Percentiles rank a stretch among this genome's conserved stretches.
phyloP scores from a whole-genome alignment of 2,113 vertebrate genomes.

The Pungitius pungitius region DNA sequence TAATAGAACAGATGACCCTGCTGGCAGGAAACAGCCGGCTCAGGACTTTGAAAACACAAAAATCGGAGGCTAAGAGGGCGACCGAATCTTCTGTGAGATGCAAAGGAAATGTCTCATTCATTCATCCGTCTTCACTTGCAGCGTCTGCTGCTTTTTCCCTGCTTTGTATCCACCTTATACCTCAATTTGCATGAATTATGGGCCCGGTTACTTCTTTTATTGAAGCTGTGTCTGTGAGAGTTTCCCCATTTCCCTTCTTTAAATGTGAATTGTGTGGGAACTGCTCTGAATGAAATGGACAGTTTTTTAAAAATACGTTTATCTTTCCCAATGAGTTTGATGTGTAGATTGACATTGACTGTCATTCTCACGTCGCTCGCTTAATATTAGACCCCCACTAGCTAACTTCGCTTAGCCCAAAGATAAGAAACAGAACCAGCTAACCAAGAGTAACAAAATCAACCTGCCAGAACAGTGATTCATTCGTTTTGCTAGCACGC shows the following conservation, averaged over 20 bases:
- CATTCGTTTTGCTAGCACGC: neutral
- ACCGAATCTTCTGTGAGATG: conserved; percentile 50
- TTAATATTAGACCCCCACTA: neutral
- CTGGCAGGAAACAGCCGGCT: conserved; percentile 45
- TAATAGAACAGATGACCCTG: conserved; percentile 73
- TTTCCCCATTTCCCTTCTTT: neutral
- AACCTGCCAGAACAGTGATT: neutral
- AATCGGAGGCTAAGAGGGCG: conserved; percentile 56
- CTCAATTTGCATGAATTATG: neutral
- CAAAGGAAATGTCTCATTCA: conserved; percentile 16
- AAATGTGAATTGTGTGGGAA: neutral
- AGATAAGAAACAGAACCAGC: neutral
- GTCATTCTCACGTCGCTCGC: neutral
- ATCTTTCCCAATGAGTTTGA: neutral
- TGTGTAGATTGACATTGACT: neutral
- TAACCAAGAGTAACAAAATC: neutral
- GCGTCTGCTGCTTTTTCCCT: conserved; percentile 6
- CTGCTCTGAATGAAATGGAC: neutral
- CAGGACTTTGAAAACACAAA: conserved; percentile 67
- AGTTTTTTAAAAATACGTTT: neutral
- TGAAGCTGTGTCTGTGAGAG: neutral
- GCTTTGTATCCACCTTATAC: neutral
- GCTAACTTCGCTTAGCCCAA: neutral
- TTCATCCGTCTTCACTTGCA: conserved; percentile 5
- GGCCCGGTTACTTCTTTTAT: neutral